Base-by-base conservation (phyloP, 2,113 vertebrate genomes). In the Erythrocercus mccallii region DNA sequence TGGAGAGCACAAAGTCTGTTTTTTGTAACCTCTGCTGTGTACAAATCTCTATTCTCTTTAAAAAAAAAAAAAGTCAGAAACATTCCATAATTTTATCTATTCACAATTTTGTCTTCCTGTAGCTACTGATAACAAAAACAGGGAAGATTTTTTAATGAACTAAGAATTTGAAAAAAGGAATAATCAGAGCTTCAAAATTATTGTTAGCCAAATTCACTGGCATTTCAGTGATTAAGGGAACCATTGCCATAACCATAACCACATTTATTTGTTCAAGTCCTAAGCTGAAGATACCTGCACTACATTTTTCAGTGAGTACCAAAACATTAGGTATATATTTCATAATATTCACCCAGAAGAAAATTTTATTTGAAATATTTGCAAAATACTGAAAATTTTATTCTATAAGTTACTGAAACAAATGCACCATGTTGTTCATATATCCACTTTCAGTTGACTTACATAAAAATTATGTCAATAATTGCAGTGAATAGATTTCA, bases 1-100 rank as follows among this genome's bases (percentile, higher is more conserved):
- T 51, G 10, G 8, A 35, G 3, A 87, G 10, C 9, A 61, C 6
- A 31, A 77, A 53, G 1, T 37, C 3, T 66, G 2, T 0, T 47
- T 47, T 71, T 60, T 69, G 5, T 50, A 61, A 69, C 6, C 44
- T 62, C 17, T 47, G 4, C 5, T 38, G 6, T 35, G 30, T 53
- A 4, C 3, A 76, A 71, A 57, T 15, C 6, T 44, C 13, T 50
- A 31, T 35, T 68, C 2, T n/a, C 6, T 47, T 45, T 5, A 73
- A 81, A 72, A 80, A 48, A 72, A 56, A 62, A 56, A 48, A 61
- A 50, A 8, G 3, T 10, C 18, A 65, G 40, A 81, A 81, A n/a
- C 5, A 7, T 61, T 30, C 17, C 19, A 24, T 5, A 60, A 12
- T 45, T 54, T 54, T 12, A 60, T 42, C 5, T 10, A 28, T 38